phyloP scores from a whole-genome alignment of 2,113 vertebrate species.

The Megaptera novaeangliae region DNA sequence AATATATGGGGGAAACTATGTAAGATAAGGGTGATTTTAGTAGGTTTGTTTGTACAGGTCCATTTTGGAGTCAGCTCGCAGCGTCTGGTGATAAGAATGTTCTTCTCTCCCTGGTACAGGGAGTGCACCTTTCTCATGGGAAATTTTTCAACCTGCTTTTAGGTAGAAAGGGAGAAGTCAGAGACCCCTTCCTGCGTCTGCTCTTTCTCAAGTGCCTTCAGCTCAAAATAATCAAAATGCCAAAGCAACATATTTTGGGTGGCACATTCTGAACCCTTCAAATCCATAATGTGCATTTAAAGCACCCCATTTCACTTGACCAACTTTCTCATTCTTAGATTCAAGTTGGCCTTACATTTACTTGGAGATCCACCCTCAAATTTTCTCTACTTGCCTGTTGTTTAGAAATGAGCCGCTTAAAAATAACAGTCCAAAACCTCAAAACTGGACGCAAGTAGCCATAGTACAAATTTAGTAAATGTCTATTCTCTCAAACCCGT shows the following conservation, averaged over 20 bases:
- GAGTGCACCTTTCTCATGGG: neutral
- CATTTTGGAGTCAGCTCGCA: neutral
- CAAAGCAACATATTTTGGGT: neutral
- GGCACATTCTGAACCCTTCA: neutral
- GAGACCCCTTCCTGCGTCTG: neutral
- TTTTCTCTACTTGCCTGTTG: neutral
- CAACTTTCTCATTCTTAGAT: neutral
- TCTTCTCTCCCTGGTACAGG: neutral
- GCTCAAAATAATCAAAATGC: neutral
- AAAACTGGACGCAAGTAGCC: neutral
- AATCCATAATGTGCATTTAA: neutral
- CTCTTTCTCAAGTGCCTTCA: neutral
- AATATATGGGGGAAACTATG: neutral
- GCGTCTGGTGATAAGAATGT: neutral
- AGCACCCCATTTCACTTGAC: neutral
- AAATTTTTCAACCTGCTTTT: neutral
- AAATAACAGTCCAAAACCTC: neutral
- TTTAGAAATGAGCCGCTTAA: constrained; percentile 5
- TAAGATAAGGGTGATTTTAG: neutral
- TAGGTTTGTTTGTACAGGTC: neutral
- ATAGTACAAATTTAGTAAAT: neutral
- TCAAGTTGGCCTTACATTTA: neutral
- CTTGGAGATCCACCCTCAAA: neutral
- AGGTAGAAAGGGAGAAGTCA: neutral
- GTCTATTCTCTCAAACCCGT: neutral